Percentiles rank a stretch among this genome's conserved stretches.
Conservation (phyloP, 1,140 invertebrate species). For the Platyura marginata region DNA sequence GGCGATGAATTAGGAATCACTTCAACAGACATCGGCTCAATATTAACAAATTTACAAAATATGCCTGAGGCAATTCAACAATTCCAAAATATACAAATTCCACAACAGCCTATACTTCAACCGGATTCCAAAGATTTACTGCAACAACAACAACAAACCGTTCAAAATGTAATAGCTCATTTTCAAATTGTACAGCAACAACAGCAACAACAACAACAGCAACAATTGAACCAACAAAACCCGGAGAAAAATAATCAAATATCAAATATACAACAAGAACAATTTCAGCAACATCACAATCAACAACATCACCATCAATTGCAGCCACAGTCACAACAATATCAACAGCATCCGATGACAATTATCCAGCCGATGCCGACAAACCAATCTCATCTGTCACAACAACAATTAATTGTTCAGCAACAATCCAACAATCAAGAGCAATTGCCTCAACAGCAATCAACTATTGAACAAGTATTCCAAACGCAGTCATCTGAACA, state of each 20-base stretch:
- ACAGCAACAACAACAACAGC: no score
- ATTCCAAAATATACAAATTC: not conserved
- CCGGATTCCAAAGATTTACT: not conserved
- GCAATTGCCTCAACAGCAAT: not conserved
- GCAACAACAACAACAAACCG: not conserved
- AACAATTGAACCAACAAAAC: not conserved
- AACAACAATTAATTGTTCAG: not conserved
- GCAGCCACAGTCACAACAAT: slow-evolving; percentile 9
- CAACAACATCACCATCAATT: slow-evolving; percentile 3
- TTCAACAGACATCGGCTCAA: no score
- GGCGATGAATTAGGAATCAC: no score
- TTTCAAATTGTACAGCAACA: no score
- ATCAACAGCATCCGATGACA: slow-evolving; percentile 8
- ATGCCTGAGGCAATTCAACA: not conserved
- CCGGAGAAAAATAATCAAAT: no score
- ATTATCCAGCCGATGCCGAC: no score
- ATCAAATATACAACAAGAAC: slow-evolving; percentile 1
- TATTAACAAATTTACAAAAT: no score
- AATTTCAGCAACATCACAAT: not conserved
- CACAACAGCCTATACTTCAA: not conserved
- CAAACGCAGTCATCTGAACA: not conserved
- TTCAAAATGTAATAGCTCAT: no score
- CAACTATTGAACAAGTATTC: slow-evolving; percentile 1
- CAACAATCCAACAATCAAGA: not conserved
- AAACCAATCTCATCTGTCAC: not conserved